Base-by-base conservation (phyloP, 1,140 invertebrate genomes). In the Zaprionus tsacasi region DNA sequence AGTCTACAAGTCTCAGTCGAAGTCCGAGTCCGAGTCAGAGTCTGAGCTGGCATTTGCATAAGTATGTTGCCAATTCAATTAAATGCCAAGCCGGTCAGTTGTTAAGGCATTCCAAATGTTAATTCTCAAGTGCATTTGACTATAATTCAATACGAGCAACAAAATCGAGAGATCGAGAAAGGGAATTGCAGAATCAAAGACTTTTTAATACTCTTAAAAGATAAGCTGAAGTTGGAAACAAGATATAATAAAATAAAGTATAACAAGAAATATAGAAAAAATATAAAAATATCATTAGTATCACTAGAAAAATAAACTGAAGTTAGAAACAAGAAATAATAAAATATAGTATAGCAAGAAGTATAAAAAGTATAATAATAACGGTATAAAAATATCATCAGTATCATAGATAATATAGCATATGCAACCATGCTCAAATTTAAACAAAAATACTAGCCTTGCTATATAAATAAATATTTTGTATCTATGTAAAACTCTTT, bases 51-150 rank as follows among this genome's bases (percentile, higher is more conserved):
- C 66, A 89, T 89, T 89, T 89, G 86, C 85, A 89, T 89, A 89
- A 90, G 81, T 81, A 89, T 89, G 81, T 82, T 64, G 83, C 70
- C 85, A 78, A 56, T 85, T 90, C 81, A 89, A 85, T 88, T 89
- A 89, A 89, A 88, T 88, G 78, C 83, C 85, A 88, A 65, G 54
- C 21, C 36, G 71, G 65, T 38, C 82, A 87, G 76, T 87, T 87
- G 83, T 87, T 87, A 79, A 80, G 60, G 83, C 86, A 89, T 89
- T 85, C 86, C 85, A 71, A 90, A 89, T 89, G 85, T 89, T 81
- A 85, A 89, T 89, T 89, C 85, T 85, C 85, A 88, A 88, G 83
- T 88, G 85, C 80, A 88, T 88, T 88, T 74, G 71, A 56, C 66
- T 57, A 63, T 57, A 58, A 70, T 70, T 70, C 71, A 40, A 70